Evolutionary conservation across 2,888 invertebrate genomes (phyloP).

Genomic region (Andrena camellia): DNA sequence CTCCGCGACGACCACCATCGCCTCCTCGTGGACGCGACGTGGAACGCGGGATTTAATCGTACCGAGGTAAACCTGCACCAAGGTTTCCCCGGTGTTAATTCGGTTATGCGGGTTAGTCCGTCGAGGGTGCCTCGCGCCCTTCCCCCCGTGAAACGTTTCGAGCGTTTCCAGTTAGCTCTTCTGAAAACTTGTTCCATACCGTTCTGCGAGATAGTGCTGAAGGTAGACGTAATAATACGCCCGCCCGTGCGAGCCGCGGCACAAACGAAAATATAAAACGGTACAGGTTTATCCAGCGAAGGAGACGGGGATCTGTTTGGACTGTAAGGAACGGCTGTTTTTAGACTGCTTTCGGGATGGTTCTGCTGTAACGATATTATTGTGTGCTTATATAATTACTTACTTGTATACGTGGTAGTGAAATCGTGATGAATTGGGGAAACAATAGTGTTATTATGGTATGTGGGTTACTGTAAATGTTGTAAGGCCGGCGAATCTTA

Average conservation of each 20-base stretch:
- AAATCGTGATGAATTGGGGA: no score
- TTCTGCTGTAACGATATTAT: not conserved
- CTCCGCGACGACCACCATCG: conserved; percentile 39
- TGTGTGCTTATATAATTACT: not conserved
- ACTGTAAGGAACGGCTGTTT: not conserved
- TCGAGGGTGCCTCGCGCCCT: conserved; percentile 29
- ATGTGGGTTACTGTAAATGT: no score
- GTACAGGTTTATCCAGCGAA: not conserved
- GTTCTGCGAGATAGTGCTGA: conserved; percentile 24
- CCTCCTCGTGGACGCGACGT: conserved; percentile 54
- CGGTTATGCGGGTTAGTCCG: conserved; percentile 73
- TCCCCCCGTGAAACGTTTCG: conserved; percentile 44
- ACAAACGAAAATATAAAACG: conserved; percentile 18
- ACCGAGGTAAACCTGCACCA: conserved; percentile 70
- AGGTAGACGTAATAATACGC: conserved; percentile 38
- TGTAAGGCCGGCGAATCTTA: no score
- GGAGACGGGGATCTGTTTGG: not conserved
- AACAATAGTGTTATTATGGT: no score
- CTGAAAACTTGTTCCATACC: conserved; percentile 45
- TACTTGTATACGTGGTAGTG: no score
- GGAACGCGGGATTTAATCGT: conserved; percentile 74
- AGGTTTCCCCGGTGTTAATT: conserved; percentile 73
- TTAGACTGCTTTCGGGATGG: not conserved
- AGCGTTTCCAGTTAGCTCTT: conserved; percentile 40
- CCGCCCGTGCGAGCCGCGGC: not conserved